Base-by-base conservation (phyloP, 2,888 invertebrate species). In the Synanthedon vespiformis region DNA sequence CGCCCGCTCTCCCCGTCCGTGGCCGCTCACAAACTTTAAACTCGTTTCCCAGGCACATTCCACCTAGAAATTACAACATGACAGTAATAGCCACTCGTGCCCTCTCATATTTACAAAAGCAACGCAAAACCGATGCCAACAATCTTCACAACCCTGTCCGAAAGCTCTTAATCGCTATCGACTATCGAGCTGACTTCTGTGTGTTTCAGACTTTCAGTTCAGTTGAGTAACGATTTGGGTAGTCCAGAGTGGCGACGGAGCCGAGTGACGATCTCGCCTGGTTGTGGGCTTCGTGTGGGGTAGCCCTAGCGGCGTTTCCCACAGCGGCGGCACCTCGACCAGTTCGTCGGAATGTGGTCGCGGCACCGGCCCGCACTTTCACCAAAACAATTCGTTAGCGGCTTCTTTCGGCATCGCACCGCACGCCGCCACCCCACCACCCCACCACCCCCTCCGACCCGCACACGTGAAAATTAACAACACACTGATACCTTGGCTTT, bases 321-420 rank as follows among this genome's bases (percentile, higher is more conserved):
- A 89, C 89, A 89, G 86, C 81, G 77, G 74, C 78, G 76, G 77
- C 80, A 76, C 79, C 75, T 76, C 85, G 85, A 86, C 86, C 86
- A 84, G 86, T 84, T 83, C 84, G 66, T 81, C 69, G 87, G 87
- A 87, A 86, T 86, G 84, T 86, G 88, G 85, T 85, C 84, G 80
- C 79, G 80, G 81, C 83, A 80, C 76, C 80, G 84, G 82, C 77
- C 80, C 84, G 85, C 80, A 87, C 88, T 87, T 88, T 88, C 88
- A 88, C 88, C 87, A 87, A 86, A 87, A 86, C 86, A 85, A 84
- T 87, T 87, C 86, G 86, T 85, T 85, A 80, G 84, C 82, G 82
- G 81, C 80, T 84, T 83, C 86, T 82, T 84, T 85, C 81, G 82
- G 81, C 82, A 82, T 77, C 77, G 80, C 77, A 76, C 81, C 79